These are phyloP conservation scores for Eristalis pertinax DNA, from an alignment of 2,888 invertebrate species.

Conservation along the genomic window DNA sequence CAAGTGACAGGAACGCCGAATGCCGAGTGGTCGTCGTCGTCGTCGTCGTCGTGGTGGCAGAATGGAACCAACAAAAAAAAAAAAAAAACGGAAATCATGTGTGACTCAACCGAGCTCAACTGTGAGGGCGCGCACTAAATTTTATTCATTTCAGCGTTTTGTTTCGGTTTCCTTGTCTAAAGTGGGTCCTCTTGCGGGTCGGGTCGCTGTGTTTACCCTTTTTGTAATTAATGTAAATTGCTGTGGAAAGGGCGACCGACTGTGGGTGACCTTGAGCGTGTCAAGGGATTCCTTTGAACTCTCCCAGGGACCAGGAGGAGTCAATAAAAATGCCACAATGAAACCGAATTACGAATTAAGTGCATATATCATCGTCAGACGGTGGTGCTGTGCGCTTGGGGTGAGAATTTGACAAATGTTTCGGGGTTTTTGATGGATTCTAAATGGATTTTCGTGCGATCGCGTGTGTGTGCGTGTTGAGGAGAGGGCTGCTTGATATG, in stretches of 20 bases:
- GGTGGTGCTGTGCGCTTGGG: neutral
- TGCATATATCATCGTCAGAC: neutral
- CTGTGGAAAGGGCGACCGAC: slow-evolving; percentile 7
- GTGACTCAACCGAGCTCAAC: slow-evolving; percentile 50
- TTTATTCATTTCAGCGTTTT: neutral
- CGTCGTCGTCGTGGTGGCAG: slow-evolving; percentile 1
- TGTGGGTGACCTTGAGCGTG: slow-evolving; percentile 57
- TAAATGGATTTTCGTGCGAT: neutral
- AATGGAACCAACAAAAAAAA: neutral
- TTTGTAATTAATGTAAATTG: slow-evolving; percentile 66
- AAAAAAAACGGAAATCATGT: slow-evolving; percentile 55
- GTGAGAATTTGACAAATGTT: neutral
- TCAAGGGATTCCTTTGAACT: neutral
- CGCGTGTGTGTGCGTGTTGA: neutral
- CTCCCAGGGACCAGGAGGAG: neutral
- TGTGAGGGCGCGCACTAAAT: slow-evolving; percentile 30
- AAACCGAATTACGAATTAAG: neutral
- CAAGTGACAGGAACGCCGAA: slow-evolving; percentile 49
- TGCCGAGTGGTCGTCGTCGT: neutral
- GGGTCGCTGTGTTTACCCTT: slow-evolving; percentile 68
- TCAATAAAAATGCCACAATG: neutral
- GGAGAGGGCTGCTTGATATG: neutral
- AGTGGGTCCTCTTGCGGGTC: slow-evolving; percentile 58
- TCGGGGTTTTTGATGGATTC: neutral
- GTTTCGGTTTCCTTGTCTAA: slow-evolving; percentile 5